These are phyloP conservation scores for Listronotus oregonensis DNA, from an alignment of 1,140 invertebrate species.

Conservation along the genomic window DNA sequence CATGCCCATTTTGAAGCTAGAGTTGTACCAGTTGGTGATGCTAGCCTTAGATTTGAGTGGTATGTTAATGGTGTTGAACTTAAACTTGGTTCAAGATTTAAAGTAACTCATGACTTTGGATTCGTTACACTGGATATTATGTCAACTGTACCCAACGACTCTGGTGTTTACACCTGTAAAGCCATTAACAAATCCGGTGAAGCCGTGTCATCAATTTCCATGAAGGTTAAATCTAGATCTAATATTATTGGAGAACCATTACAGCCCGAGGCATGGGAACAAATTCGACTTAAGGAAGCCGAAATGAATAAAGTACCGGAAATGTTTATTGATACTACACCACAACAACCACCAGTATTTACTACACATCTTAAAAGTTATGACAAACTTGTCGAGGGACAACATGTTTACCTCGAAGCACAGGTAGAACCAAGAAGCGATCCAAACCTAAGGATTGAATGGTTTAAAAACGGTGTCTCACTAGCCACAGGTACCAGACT, in stretches of 20 bases:
- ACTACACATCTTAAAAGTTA: conserved; percentile 87
- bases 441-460: conserved; percentile 87
- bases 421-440: conserved; percentile 95
- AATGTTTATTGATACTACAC: conserved; percentile 79
- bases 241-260: conserved; percentile 80
- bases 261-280: conserved; percentile 86
- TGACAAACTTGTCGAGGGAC: conserved; percentile 84
- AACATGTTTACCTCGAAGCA: conserved; percentile 91
- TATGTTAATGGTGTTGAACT: conserved; percentile 91
- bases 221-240: conserved; percentile 83
- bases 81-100: conserved; percentile 88
- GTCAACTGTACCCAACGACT: conserved; percentile 86
- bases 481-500: conserved; percentile 83
- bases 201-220: conserved; percentile 85
- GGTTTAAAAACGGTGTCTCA: conserved; percentile 91
- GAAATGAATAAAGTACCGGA: conserved; percentile 86
- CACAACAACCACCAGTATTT: conserved; percentile 87
- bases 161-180: conserved; percentile 91
- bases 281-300: conserved; percentile 86
- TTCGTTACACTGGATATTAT: conserved; percentile 91
- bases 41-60: conserved; percentile 90
- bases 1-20: conserved; percentile 94
- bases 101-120: conserved; percentile 90
- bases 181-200: conserved; percentile 89
- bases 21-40: conserved; percentile 93